A percentile compares a stretch with the other conserved stretches of the same genome.
Evolutionary conservation across 2,797 vertebrate species (phyloP).

Genomic region (Notolepis coatsorum): DNA sequence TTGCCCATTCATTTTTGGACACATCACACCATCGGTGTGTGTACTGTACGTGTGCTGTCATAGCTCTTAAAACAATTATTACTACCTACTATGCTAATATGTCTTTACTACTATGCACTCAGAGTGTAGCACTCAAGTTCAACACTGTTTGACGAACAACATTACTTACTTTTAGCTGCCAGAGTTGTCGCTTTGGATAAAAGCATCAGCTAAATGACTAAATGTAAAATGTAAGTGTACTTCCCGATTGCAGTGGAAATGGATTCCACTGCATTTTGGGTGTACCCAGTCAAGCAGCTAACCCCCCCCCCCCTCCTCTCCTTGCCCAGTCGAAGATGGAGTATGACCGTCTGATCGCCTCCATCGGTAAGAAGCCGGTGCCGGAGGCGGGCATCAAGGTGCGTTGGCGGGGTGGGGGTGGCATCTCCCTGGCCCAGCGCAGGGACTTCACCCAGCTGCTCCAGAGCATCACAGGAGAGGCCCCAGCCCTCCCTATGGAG

Average conservation of each 20-base stretch:
- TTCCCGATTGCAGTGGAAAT: too few relatives aligned
- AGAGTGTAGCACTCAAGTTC: too few relatives aligned
- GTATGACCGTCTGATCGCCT: constrained; percentile 92
- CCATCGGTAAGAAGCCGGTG: constrained; percentile 89
- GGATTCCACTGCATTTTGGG: neutral
- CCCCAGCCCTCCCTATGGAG: constrained; percentile 84
- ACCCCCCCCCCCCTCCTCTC: neutral
- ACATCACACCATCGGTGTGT: too few relatives aligned
- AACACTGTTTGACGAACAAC: too few relatives aligned
- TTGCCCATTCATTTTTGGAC: too few relatives aligned
- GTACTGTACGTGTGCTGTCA: too few relatives aligned
- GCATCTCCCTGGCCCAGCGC: constrained; percentile 87
- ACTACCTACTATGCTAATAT: too few relatives aligned
- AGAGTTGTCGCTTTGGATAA: too few relatives aligned
- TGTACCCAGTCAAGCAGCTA: neutral
- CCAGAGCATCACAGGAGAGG: constrained; percentile 90
- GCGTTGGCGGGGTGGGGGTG: constrained; percentile 84
- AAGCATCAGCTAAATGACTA: too few relatives aligned
- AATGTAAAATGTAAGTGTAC: neutral
- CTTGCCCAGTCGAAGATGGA: constrained; percentile 91
- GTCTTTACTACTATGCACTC: too few relatives aligned
- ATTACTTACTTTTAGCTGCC: too few relatives aligned
- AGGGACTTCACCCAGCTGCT: constrained; percentile 93
- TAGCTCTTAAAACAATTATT: too few relatives aligned
- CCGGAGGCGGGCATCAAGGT: constrained; percentile 93